phyloP scores from a whole-genome alignment of 2,797 vertebrate genomes.

The Pogoniulus pusillus region DNA sequence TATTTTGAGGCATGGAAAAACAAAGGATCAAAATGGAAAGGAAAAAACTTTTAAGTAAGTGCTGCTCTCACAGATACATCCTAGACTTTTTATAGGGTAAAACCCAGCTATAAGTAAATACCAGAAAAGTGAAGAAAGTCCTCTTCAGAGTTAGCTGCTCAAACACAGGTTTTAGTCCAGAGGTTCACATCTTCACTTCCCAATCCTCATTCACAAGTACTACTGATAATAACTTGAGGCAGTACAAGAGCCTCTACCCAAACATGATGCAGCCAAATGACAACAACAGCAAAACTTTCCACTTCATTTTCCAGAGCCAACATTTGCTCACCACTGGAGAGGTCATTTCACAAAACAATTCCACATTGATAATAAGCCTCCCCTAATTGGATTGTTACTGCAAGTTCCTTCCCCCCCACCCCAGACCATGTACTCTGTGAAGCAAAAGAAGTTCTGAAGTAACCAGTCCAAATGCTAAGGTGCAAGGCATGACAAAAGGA shows the following conservation, averaged over 20 bases:
- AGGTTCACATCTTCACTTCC: neutral
- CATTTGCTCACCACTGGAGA: neutral
- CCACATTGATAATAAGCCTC: neutral
- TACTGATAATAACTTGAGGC: neutral
- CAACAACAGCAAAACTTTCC: neutral
- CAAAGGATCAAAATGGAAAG: neutral
- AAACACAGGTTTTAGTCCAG: neutral
- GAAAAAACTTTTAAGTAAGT: neutral
- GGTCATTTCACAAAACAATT: neutral
- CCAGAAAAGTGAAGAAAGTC: neutral
- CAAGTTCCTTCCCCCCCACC: neutral
- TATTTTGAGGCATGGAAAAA: neutral
- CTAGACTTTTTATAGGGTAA: neutral
- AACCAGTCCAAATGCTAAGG: neutral
- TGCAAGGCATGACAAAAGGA: neutral
- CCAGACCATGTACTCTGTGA: neutral
- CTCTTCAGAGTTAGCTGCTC: neutral
- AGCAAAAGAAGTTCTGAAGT: neutral
- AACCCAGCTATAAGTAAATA: neutral
- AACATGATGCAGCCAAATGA: neutral
- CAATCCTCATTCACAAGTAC: neutral
- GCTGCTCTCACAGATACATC: neutral
- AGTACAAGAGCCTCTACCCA: neutral
- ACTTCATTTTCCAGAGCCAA: constrained; percentile 3
- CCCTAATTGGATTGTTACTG: neutral